Conservation (phyloP, 37 sponge, comb jelly and placozoan species). For the Hexactinellida sp. region DNA sequence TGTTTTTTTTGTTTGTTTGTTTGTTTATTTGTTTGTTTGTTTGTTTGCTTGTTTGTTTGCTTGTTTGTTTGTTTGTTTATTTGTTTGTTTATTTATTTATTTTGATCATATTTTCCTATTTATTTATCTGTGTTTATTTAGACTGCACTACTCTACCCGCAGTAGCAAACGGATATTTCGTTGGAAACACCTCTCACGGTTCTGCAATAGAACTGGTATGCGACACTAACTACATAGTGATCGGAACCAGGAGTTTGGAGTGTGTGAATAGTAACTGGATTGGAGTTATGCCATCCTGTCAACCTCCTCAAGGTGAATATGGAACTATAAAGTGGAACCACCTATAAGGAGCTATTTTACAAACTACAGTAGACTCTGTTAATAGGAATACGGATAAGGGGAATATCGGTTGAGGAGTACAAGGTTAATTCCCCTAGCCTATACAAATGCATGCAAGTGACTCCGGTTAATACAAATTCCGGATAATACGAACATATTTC, state of each 20-base stretch:
- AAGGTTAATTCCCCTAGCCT: no score
- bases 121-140: background rate
- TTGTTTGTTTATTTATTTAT: background rate
- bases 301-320: background rate
- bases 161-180: background rate
- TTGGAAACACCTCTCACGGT: background rate
- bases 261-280: background rate
- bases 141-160: background rate
- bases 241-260: background rate
- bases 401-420: no score
- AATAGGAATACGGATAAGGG: no score
- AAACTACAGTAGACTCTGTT: no score
- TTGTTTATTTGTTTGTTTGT: no score
- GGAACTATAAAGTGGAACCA: no score
- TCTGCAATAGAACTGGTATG: background rate
- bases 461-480: no score
- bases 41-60: no score
- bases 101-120: background rate
- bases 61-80: background rate
- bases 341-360: no score
- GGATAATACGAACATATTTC: no score
- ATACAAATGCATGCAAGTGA: no score
- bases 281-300: background rate
- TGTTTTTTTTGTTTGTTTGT: no score
- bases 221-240: background rate